Base-by-base conservation (phyloP, 1,140 invertebrate species). In the Drosophila arizonae region DNA sequence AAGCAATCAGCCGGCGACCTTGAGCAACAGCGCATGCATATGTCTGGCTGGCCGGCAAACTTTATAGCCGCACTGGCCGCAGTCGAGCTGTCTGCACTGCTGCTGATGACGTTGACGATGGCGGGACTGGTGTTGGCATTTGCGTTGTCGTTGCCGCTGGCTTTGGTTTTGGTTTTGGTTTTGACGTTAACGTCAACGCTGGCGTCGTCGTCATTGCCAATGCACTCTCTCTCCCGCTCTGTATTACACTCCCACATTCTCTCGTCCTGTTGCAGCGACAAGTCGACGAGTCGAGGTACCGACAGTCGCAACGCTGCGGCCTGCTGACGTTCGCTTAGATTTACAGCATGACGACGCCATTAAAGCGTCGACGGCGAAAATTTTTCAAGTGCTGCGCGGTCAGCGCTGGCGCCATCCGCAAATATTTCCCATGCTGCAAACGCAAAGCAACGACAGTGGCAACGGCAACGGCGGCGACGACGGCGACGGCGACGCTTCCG, bases 71-170 rank as follows among this genome's bases (percentile, higher is more conserved):
- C 69, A 52, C 55, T 60, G 48, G 28, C 30, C 60, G 65, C 75
- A 86, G 82, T 77, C 82, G 72, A 57, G 58, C 43, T 81, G 79
- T 86, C 82, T 86, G 79, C 76, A 77, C 50, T 82, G 76, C 61
- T 58, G 60, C 13, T 17, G 55, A 43, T 60, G 57, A 41, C 58
- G 58, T 55, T 50, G 48, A 50, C 54, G 58, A 26, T 55, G 58
- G 21, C 21, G 26, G 4, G 17, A 39, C 10, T 13, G 50, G 0
- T 43, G 46, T n/a, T 51, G 52, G 11, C 15, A 30, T 21, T 36
- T 15, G 9, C 33, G 57, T 50, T 54, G 39, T 13, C 24, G 21
- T 17, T 52, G 21, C 21, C 21, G 21, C 3, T 24, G 41, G 21
- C 52, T 45, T n/a, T 39, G 17, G 36, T 33, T n/a, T 46, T 41